A percentile compares a stretch with the other conserved stretches of the same genome.
phyloP scores from a whole-genome alignment of 2,888 invertebrate genomes.

The Bursaphelenchus okinawaensis region DNA sequence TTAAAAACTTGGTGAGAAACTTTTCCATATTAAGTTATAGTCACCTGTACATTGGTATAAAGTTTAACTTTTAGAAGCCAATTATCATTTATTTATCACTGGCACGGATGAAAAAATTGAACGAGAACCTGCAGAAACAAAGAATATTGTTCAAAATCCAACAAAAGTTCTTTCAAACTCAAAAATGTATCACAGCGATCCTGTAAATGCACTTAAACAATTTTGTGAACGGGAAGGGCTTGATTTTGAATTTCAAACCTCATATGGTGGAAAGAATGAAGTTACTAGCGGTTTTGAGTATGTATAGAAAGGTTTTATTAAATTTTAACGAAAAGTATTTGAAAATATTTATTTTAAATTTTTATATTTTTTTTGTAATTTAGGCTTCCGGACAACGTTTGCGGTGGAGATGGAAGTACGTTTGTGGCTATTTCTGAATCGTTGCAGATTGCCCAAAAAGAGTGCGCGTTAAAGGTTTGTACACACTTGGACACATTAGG shows the following conservation, averaged over 20 bases:
- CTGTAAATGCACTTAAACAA: constrained; percentile 77
- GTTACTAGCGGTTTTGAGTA: constrained; percentile 68
- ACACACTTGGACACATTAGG: constrained; percentile 80
- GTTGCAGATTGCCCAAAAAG: constrained; percentile 79
- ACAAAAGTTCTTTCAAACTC: neutral
- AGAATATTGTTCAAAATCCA: neutral
- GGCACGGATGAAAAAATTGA: constrained; percentile 1
- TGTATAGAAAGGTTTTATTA: constrained; percentile 29
- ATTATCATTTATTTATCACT: constrained; percentile 4
- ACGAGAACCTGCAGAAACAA: neutral
- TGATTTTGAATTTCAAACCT: constrained; percentile 76
- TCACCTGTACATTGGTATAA: neutral
- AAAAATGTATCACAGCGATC: constrained; percentile 65
- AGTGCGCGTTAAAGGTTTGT: constrained; percentile 91
- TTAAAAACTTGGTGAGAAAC: neutral
- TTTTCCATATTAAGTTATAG: too few relatives aligned
- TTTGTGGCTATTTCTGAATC: constrained; percentile 83
- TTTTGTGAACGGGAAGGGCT: constrained; percentile 87
- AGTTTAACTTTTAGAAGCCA: constrained; percentile 3
- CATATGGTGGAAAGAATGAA: constrained; percentile 71
- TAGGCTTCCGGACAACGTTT: constrained; percentile 30
- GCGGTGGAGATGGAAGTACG: constrained; percentile 67
- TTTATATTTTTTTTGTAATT: too few relatives aligned
- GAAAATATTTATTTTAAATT: too few relatives aligned
- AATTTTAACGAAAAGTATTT: too few relatives aligned